Evolutionary conservation across 2,797 vertebrate species (phyloP).

Genomic region (Pogonophryne albipinna): DNA sequence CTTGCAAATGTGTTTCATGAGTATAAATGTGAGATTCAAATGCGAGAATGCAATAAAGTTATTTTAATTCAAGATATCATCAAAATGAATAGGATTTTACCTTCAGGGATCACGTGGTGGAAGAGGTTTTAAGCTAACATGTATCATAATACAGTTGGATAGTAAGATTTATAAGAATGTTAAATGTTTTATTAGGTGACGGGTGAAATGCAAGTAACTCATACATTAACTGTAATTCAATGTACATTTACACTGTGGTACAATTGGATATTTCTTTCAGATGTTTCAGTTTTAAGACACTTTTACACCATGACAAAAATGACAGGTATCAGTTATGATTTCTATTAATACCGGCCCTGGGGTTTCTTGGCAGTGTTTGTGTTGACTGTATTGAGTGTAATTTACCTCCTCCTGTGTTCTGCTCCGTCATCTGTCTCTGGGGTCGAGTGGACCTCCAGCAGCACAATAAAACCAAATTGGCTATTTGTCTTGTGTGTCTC

Average conservation of each 20-base stretch:
- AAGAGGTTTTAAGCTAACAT: not conserved
- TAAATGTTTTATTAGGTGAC: not conserved
- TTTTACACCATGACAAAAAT: not conserved
- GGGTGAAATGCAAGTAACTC: not conserved
- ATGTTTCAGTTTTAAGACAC: too few relatives aligned
- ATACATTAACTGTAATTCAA: too few relatives aligned
- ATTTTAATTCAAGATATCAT: not conserved
- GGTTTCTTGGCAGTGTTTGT: constrained; percentile 24
- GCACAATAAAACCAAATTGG: constrained; percentile 69
- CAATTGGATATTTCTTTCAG: too few relatives aligned
- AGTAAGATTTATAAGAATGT: not conserved
- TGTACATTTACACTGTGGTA: too few relatives aligned
- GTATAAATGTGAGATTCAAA: not conserved
- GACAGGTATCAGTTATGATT: not conserved
- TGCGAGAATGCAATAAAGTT: not conserved
- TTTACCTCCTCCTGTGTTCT: constrained; percentile 59
- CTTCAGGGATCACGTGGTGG: too few relatives aligned
- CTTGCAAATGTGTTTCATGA: not conserved
- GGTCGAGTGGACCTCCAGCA: constrained; percentile 56
- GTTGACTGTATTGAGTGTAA: constrained; percentile 32
- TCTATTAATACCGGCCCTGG: not conserved
- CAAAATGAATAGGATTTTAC: too few relatives aligned
- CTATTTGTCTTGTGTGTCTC: constrained; percentile 63
- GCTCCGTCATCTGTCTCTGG: constrained; percentile 63
- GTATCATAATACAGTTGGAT: not conserved